Evolutionary conservation across 2,888 invertebrate genomes (phyloP).

Genomic region (Cenopis cana): DNA sequence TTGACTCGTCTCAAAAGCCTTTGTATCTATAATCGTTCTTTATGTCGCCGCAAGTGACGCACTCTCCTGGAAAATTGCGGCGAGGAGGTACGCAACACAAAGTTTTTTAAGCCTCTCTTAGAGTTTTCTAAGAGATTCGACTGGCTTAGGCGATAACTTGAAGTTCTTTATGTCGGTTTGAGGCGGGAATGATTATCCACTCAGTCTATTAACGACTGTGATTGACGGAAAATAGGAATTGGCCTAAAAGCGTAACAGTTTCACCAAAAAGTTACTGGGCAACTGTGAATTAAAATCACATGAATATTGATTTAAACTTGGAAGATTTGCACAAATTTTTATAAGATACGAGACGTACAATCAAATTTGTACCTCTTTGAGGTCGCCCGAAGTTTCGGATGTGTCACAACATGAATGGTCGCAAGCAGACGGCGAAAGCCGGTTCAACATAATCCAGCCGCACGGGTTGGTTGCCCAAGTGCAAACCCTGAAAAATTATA

Average conservation of each 20-base stretch:
- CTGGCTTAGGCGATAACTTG: conserved; percentile 34
- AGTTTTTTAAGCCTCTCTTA: conserved; percentile 47
- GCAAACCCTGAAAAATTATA: too few relatives aligned
- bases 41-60: conserved; percentile 51
- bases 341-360: too few relatives aligned
- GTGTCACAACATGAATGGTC: too few relatives aligned
- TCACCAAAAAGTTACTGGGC: neutral
- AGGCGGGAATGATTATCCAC: conserved; percentile 19
- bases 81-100: conserved; percentile 46
- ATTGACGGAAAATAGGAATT: neutral
- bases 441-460: too few relatives aligned
- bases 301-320: too few relatives aligned
- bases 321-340: too few relatives aligned
- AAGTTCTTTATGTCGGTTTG: conserved; percentile 20
- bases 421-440: too few relatives aligned
- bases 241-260: neutral
- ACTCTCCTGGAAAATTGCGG: conserved; percentile 62
- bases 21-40: conserved; percentile 59
- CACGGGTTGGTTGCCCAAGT: too few relatives aligned
- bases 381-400: too few relatives aligned
- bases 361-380: too few relatives aligned
- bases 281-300: neutral
- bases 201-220: neutral
- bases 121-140: conserved; percentile 32
- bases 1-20: conserved; percentile 51